Conservation (phyloP, 2,888 invertebrate species). For the Hirtodrosophila trivittata region DNA sequence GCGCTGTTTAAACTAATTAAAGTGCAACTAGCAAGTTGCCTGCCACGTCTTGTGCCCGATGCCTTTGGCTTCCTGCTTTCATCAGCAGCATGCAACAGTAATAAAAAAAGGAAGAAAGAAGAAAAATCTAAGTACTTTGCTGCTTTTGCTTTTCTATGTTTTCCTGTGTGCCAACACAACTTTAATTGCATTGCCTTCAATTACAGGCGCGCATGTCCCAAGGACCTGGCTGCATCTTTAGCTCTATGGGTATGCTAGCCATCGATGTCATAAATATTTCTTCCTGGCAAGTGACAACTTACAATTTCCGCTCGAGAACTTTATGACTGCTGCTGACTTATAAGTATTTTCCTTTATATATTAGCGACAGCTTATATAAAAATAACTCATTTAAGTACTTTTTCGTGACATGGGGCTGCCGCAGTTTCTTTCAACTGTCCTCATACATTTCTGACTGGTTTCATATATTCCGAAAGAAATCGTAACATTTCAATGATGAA, state of each 20-base stretch:
- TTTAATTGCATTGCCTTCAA: constrained; percentile 64
- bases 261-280: constrained; percentile 53
- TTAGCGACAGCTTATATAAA: constrained; percentile 11
- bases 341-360: constrained; percentile 26
- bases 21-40: constrained; percentile 15
- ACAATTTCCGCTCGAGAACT: constrained; percentile 56
- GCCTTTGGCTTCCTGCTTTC: constrained; percentile 16
- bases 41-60: constrained; percentile 8
- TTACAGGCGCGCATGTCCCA: constrained; percentile 41
- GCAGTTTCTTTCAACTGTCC: constrained; percentile 8
- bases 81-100: constrained; percentile 1
- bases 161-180: constrained; percentile 48
- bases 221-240: constrained; percentile 16
- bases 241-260: constrained; percentile 7
- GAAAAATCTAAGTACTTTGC: constrained; percentile 12
- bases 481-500: neutral
- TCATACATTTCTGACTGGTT: constrained; percentile 6
- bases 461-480: neutral
- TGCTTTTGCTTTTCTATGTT: constrained; percentile 31
- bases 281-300: constrained; percentile 56
- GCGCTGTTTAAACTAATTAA: constrained; percentile 54
- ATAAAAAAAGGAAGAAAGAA: neutral
- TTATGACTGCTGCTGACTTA: constrained; percentile 47
- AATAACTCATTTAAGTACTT: constrained; percentile 11
- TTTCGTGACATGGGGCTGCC: neutral